Base-by-base conservation (phyloP, 2,113 vertebrate species). In the Phylloscopus whistleri region DNA sequence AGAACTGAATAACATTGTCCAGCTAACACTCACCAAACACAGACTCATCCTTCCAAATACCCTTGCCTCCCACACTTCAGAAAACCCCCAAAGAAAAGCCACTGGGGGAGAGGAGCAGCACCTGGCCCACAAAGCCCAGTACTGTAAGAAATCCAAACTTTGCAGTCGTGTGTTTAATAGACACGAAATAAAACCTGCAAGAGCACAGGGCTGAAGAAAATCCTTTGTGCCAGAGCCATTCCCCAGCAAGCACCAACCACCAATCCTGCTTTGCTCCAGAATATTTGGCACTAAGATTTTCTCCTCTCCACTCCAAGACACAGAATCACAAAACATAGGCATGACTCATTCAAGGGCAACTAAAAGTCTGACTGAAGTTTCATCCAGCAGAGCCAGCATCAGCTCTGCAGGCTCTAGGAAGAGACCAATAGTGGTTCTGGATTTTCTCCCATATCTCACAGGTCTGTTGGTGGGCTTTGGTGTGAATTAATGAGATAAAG, bases 171-270 rank as follows among this genome's bases (percentile, higher is more conserved):
- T 35, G 33, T 64, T 48, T 28, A 31, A 31, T 0, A 39, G 21
- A 51, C 3, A 2, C 30, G 26, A 81, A 87, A 48, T 26, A 43
- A 43, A 69, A 53, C 7, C 37, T 62, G 15, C n/a, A 52, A 23
- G 44, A 77, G 21, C 19, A 30, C 9, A 52, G 14, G 10, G 24
- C 4, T 52, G 23, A 81, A 60, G 17, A 52, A 84, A 92, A 55
- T 21, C 44, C 49, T 64, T 41, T 3, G 3, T 2, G 2, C 4
- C 27, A 33, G 7, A 17, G 64, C 11, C 49, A 3, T 43, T 49
- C 21, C 68, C 23, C 41, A 39, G 31, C 0, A 0, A 63, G 35
- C 53, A 53, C 30, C 41, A 66, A 10, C 20, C 15, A 78, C 30
- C 62, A 56, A 43, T 5, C 19, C 31, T 62, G 19, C 2, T 10